These are phyloP conservation scores for Nyctalus aviator DNA, from an alignment of 2,797 vertebrate species.

Conservation along the genomic window DNA sequence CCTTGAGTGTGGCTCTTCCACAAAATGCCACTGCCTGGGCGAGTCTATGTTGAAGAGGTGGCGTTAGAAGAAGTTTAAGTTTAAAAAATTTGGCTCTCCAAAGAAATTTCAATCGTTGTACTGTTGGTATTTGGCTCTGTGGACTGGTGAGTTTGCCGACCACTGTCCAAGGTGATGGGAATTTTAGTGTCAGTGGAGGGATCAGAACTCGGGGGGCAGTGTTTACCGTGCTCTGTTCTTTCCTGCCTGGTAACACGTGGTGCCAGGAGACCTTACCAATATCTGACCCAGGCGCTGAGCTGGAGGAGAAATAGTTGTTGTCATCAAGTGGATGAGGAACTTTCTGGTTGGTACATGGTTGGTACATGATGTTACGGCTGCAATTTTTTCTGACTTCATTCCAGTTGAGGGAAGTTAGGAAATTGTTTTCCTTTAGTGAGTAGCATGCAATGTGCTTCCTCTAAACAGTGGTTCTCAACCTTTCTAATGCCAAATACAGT, in stretches of 20 bases:
- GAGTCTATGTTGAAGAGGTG: too few species aligned
- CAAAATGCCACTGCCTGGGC: too few species aligned
- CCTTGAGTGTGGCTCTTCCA: too few species aligned
- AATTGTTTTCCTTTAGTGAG: constrained; percentile 22
- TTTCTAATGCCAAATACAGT: too few species aligned
- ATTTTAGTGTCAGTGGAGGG: neutral
- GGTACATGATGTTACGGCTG: neutral
- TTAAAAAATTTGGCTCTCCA: too few species aligned
- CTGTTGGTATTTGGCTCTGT: too few species aligned
- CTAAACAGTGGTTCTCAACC: neutral
- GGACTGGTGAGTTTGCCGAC: too few species aligned
- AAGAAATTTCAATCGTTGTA: too few species aligned
- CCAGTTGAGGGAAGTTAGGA: constrained; percentile 48
- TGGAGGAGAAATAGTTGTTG: neutral
- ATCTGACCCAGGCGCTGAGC: neutral
- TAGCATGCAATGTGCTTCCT: neutral
- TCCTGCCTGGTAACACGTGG: neutral
- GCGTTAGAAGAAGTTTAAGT: too few species aligned
- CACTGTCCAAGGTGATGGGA: neutral
- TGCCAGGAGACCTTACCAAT: neutral
- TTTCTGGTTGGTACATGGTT: constrained; percentile 4
- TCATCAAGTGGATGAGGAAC: constrained; percentile 12
- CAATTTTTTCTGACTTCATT: constrained; percentile 17
- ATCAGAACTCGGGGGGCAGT: neutral
- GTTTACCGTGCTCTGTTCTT: neutral